Percentiles rank a stretch among this genome's conserved stretches.
Conservation (phyloP, 2,113 vertebrate species). For the Nyctereutes procyonoides region DNA sequence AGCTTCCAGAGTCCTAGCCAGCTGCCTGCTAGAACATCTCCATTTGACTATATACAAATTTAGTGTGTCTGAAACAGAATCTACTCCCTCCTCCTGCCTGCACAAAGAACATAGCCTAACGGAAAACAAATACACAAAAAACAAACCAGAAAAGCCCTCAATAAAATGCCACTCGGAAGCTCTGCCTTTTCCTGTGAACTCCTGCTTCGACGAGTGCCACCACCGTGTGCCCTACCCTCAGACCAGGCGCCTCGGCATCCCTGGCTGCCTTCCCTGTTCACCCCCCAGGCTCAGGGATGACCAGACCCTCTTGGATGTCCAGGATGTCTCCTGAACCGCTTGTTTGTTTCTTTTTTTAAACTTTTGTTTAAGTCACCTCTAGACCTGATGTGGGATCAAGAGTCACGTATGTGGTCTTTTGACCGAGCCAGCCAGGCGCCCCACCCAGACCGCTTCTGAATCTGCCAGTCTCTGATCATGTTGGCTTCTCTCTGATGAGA, state of each 20-base stretch:
- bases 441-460: background rate
- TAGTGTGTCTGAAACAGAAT: background rate
- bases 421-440: background rate
- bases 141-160: background rate
- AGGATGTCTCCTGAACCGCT: background rate
- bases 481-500: background rate
- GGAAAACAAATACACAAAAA: background rate
- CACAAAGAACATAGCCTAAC: background rate
- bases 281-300: background rate
- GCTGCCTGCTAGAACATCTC: background rate
- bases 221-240: background rate
- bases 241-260: rapidly evolving
- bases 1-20: background rate
- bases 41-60: background rate
- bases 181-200: background rate
- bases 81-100: background rate
- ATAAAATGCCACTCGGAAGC: background rate
- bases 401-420: background rate
- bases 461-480: background rate
- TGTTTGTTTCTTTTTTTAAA: background rate
- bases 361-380: background rate
- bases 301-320: background rate
- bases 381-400: background rate
- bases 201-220: background rate
- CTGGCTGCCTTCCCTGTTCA: background rate